These are phyloP conservation scores for Zaprionus nigranus DNA, from an alignment of 1,140 invertebrate species.

Conservation along the genomic window DNA sequence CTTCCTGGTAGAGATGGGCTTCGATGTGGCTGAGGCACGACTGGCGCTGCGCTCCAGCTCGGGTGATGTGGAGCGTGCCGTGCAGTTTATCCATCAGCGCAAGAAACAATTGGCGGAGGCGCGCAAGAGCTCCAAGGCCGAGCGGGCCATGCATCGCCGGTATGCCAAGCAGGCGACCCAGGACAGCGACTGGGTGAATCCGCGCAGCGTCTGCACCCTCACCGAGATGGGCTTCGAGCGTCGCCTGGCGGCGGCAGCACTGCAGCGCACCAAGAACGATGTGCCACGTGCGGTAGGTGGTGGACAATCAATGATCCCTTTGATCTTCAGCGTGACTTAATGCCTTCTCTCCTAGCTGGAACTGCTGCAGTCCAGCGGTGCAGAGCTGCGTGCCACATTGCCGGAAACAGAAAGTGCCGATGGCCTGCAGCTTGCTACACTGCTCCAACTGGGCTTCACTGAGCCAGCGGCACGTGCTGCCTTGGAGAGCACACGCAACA, in stretches of 20 bases:
- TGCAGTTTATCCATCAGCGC: slow-evolving; percentile 87
- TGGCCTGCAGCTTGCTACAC: slow-evolving; percentile 69
- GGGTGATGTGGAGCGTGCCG: slow-evolving; percentile 87
- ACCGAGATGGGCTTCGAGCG: slow-evolving; percentile 89
- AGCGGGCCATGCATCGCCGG: slow-evolving; percentile 84
- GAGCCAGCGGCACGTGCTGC: slow-evolving; percentile 85
- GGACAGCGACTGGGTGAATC: slow-evolving; percentile 73
- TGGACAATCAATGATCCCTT: background rate
- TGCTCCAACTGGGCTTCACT: slow-evolving; percentile 88
- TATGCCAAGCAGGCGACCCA: slow-evolving; percentile 53
- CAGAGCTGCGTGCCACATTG: slow-evolving; percentile 42
- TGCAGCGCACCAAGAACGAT: slow-evolving; percentile 89
- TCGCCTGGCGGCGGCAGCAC: slow-evolving; percentile 86
- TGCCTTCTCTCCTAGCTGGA: slow-evolving; percentile 58
- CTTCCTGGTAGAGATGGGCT: slow-evolving; percentile 87
- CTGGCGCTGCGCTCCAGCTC: slow-evolving; percentile 87
- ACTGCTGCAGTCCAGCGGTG: slow-evolving; percentile 54
- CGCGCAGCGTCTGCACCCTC: slow-evolving; percentile 85
- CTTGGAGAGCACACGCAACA: slow-evolving; percentile 85
- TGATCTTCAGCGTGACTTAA: background rate
- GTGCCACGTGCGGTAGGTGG: slow-evolving; percentile 88
- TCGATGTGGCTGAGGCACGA: slow-evolving; percentile 87
- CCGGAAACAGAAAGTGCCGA: slow-evolving; percentile 18
- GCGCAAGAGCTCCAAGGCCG: slow-evolving; percentile 85
- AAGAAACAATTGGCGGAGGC: slow-evolving; percentile 85